Conservation (phyloP, 2,797 vertebrate species). For the Parauchenoglanis ngamensis region DNA sequence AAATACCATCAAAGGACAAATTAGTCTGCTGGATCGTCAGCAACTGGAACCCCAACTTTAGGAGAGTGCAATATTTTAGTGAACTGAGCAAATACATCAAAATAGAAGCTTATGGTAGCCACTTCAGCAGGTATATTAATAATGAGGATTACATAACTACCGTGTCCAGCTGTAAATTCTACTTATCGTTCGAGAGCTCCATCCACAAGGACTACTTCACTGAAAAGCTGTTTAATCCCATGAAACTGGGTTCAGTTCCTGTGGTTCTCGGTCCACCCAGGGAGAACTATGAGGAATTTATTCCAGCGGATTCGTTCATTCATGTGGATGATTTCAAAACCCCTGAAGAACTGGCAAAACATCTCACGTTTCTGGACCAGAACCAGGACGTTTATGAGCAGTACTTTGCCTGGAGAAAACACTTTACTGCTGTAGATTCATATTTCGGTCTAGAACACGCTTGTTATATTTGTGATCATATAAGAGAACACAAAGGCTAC, state of each 20-base stretch:
- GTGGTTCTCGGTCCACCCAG: slow-evolving; percentile 51
- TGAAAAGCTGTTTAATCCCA: slow-evolving; percentile 46
- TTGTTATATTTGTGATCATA: slow-evolving; percentile 39
- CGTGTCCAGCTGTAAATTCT: slow-evolving; percentile 38
- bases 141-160: background rate
- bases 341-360: slow-evolving; percentile 52
- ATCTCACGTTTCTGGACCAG: slow-evolving; percentile 44
- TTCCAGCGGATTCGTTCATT: slow-evolving; percentile 57
- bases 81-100: slow-evolving; percentile 16
- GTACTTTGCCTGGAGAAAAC: slow-evolving; percentile 47
- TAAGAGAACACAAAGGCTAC: background rate
- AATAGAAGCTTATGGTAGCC: slow-evolving; percentile 8
- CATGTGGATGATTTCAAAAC: slow-evolving; percentile 56
- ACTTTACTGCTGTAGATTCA: fast-evolving
- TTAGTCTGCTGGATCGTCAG: slow-evolving; percentile 27
- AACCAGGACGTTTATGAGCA: slow-evolving; percentile 40
- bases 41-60: background rate
- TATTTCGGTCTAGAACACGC: slow-evolving; percentile 6
- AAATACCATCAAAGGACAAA: slow-evolving; percentile 22
- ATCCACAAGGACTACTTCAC: slow-evolving; percentile 53
- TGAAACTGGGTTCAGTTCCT: slow-evolving; percentile 39
- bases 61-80: slow-evolving; percentile 18
- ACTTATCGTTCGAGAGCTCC: slow-evolving; percentile 33
- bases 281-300: slow-evolving; percentile 44
- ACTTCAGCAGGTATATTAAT: background rate